These are phyloP conservation scores for Falco biarmicus DNA, from an alignment of 2,797 vertebrate species.

Conservation along the genomic window DNA sequence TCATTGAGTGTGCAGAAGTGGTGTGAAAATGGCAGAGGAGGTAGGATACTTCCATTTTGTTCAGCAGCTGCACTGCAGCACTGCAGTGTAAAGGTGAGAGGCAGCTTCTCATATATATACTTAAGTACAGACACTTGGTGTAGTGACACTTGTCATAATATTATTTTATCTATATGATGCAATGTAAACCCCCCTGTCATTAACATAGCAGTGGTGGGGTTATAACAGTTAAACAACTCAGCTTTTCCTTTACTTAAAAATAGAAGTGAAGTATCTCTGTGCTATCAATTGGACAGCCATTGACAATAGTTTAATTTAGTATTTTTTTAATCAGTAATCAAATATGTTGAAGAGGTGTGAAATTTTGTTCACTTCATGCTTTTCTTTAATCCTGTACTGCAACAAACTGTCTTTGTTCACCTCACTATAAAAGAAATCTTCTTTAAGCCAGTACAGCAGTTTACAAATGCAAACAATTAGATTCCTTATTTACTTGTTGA, in stretches of 20 bases:
- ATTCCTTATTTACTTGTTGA: background rate
- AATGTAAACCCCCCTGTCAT: background rate
- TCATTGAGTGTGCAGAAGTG: accelerated
- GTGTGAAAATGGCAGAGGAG: background rate
- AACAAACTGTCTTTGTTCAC: background rate
- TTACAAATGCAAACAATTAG: background rate
- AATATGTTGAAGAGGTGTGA: background rate
- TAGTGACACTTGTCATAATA: background rate
- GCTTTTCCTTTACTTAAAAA: background rate
- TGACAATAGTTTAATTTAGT: background rate
- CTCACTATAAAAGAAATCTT: background rate
- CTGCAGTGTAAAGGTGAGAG: background rate
- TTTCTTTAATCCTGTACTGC: background rate
- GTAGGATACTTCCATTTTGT: background rate
- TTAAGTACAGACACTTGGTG: background rate
- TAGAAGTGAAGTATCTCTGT: background rate
- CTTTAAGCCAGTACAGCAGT: background rate
- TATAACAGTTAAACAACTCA: background rate
- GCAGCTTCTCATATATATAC: background rate
- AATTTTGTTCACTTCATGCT: background rate
- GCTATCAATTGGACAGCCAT: background rate
- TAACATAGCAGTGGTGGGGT: background rate
- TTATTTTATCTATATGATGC: background rate
- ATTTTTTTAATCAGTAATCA: background rate
- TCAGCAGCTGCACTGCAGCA: background rate